Conservation (phyloP, 2,113 vertebrate genomes). For the Ptilorrhoa leucosticta region DNA sequence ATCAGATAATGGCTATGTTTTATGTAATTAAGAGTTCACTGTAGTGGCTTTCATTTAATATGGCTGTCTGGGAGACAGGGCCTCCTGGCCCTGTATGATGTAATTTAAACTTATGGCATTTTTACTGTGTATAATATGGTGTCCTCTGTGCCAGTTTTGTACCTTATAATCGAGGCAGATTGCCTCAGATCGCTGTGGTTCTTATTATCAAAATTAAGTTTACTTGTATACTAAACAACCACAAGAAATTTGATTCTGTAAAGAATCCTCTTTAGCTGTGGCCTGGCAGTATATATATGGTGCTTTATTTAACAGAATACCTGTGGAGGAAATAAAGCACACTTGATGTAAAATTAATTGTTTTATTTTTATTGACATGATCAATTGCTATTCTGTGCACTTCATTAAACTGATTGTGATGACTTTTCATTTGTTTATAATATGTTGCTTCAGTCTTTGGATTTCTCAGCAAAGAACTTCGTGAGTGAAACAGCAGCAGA, state of each 20-base stretch:
- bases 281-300: conserved; percentile 98
- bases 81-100: conserved; percentile 78
- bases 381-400: conserved; percentile 83
- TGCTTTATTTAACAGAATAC: conserved; percentile 98
- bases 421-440: conserved; percentile 80
- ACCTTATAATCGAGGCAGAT: conserved; percentile 90
- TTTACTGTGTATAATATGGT: conserved; percentile 98
- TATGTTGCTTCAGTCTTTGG: conserved; percentile 70
- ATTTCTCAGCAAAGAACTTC: conserved; percentile 38
- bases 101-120: conserved; percentile 99
- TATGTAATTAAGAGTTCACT: conserved; percentile 89
- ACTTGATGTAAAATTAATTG: conserved; percentile 97
- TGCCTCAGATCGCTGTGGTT: conserved; percentile 96
- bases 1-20: conserved; percentile 86
- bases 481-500: not conserved
- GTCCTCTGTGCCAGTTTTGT: conserved; percentile 99
- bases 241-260: conserved; percentile 99
- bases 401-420: conserved; percentile 86
- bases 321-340: conserved; percentile 98
- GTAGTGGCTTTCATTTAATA: conserved; percentile 92
- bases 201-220: conserved; percentile 96
- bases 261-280: conserved; percentile 98
- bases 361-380: conserved; percentile 96
- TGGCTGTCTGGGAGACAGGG: conserved; percentile 91
- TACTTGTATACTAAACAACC: conserved; percentile 99